Evolutionary conservation across 1,140 invertebrate genomes (phyloP), one percentile per base, ranked within the genome.

Genomic region (Drosophila sturtevanti): DNA sequence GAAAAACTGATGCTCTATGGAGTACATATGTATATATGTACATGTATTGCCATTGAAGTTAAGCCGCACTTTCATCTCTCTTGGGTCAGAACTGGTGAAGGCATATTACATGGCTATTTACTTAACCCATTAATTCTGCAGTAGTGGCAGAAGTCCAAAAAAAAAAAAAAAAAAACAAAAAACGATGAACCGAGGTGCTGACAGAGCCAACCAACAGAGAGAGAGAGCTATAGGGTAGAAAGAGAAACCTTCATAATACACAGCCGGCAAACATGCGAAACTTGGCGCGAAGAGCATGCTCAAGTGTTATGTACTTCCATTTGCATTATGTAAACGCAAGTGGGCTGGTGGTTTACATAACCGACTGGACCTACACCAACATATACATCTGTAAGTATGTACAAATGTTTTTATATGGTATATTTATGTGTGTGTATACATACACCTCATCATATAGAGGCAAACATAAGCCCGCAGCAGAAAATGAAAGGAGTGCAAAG

Each of bases 111-210:
- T 72, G 70, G 82, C 72, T 80, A 89, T 87, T 87, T 87, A 87
- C 79, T 89, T 87, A 89, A 84, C 84, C 84, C 77, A 87, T 89
- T 87, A 87, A 84, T 89, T 74, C 52, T 71, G 68, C 56, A 79
- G 72, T 70, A 79, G 72, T 70, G 52, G 35, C 60, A 64, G 58
- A 58, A 77, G 74, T 69, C 56, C 55, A 24, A 52, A 73, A 61
- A 27, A 65, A 31, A 59, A 71, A 52, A 27, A 61, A 16, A 44
- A 44, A 41, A 64, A 71, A 67, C 63, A 66, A 48, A 52, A 52
- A 74, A 69, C 52, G 62, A 69, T 21, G 62, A 60, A 11, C 37
- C 52, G 54, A 82, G 79, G 74, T 82, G 79, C 79, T 82, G 79
- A 79, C 80, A 72, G 44, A 61, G 63, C 63, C 63, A 64, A 67